Base-by-base conservation (phyloP, 1,140 invertebrate genomes). In the Brachionus manjavacas region DNA sequence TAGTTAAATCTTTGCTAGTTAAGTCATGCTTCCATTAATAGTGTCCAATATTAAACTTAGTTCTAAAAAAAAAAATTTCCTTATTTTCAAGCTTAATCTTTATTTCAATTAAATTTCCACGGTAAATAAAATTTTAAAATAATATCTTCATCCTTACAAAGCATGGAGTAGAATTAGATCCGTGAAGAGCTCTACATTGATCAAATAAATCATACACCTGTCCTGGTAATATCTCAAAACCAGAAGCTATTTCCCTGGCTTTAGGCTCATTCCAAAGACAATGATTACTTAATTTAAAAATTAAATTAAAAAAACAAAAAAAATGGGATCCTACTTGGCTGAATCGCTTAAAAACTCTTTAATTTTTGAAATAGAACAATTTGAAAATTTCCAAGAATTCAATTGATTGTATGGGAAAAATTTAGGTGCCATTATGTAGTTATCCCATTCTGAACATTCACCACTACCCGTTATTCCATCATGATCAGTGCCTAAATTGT, bases 341-440 rank as follows among this genome's bases (percentile, higher is more conserved):
- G 39, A 9, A 25, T 76, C 41, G 20, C 9, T 25, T 49, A 76
- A 52, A 25, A 76, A 76, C 20, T 76, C 72, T 49, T 76, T 76
- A 4, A 76, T 76, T 49, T 76, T 76, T 8, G 41, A 49, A 25
- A 49, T 76, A 1, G 72, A 76, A 25, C 72, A 76, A 12, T 76
- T 76, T 3, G 72, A 76, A 76, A 76, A 49, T 25, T 49, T 46
- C 72, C 72, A 76, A 2, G 72, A 76, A 49, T 76, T 76, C 25
- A 49, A 1, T 31, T 76, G 72, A 76, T 76, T 76, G 4, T 76
- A 76, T 14, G 72, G 72, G 28, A 76, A 76, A 76, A 49, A 76
- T 25, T 76, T 76, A 0, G 72, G 43, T 76, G 72, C 39, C 72
- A 76, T 76, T 49, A 76, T 76, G 46, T 49, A 76, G 49, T 76